These are phyloP conservation scores for Poeciliopsis gracilis DNA, from an alignment of 2,797 vertebrate genomes.

Conservation along the genomic window DNA sequence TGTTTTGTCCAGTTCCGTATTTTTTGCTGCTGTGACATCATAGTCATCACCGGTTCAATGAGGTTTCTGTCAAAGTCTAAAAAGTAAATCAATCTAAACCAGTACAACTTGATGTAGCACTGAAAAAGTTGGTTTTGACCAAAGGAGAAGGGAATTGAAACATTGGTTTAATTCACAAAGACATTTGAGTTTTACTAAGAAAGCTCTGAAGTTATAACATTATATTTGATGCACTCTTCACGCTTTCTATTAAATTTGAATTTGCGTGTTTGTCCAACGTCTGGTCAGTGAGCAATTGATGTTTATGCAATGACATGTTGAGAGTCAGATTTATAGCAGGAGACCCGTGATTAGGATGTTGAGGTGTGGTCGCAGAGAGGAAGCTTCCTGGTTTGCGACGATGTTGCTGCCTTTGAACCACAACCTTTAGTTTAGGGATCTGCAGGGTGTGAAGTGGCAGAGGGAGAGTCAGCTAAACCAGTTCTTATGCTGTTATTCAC, in stretches of 20 bases:
- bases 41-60: neutral
- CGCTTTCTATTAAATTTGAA: neutral
- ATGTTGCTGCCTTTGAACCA: neutral
- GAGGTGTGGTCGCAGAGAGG: neutral
- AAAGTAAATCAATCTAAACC: neutral
- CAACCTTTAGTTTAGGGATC: neutral
- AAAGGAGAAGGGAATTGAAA: neutral
- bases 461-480: neutral
- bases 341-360: neutral
- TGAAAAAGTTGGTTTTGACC: neutral
- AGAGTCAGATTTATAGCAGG: neutral
- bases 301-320: neutral
- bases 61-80: neutral
- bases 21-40: neutral
- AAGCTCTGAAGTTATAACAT: neutral
- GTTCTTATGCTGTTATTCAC: too few relatives aligned
- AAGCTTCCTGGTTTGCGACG: neutral
- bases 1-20: neutral
- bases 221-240: neutral
- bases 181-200: neutral
- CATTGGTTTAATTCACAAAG: neutral
- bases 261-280: neutral
- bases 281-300: neutral
- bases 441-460: neutral
- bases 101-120: neutral